Base-by-base conservation (phyloP, 2,113 vertebrate species). In the Poeciliopsis prolifica region DNA sequence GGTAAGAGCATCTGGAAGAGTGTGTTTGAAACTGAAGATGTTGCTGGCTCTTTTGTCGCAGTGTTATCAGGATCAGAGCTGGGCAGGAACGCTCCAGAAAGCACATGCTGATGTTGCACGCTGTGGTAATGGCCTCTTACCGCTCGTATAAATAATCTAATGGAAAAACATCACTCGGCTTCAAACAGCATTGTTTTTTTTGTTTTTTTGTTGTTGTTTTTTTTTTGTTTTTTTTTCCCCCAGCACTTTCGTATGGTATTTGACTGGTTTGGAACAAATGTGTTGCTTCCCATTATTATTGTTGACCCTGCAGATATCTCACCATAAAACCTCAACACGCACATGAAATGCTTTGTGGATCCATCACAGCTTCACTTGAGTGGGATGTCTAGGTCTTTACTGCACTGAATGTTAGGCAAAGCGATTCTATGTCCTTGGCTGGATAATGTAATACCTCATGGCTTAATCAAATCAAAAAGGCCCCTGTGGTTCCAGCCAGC, bases 21-120 rank as follows among this genome's bases (percentile, higher is more conserved):
- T 65, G 77, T 78, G 78, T 89, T 78, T 86, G 81, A 86, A 81
- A 86, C 31, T 91, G 90, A 90, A 91, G 90, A 88, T 93, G 88
- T 89, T 88, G 86, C 85, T 75, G 75, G 85, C 80, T 91, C 87
- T 93, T 58, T 92, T 95, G 93, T 92, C 94, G 94, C 94, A 95
- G 93, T 94, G 90, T 89, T 93, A 92, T 93, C 91, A 91, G 84
- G 87, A 92, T 89, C 74, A 76, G 80, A 92, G 89, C 78, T 69
- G 75, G 84, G 86, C 86, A 82, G 90, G 89, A 94, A 81, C 77
- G 88, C 88, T 88, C 83, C 79, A 89, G 78, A 70, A 93, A 81
- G 74, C 90, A 88, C 88, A 89, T 91, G 91, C 91, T 92, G 92
- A 93, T 92, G 88, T 88, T 90, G 91, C 92, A 90, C 29, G 80